phyloP scores from a whole-genome alignment of 2,888 invertebrate species.

The Nematopogon swammerdamellus region DNA sequence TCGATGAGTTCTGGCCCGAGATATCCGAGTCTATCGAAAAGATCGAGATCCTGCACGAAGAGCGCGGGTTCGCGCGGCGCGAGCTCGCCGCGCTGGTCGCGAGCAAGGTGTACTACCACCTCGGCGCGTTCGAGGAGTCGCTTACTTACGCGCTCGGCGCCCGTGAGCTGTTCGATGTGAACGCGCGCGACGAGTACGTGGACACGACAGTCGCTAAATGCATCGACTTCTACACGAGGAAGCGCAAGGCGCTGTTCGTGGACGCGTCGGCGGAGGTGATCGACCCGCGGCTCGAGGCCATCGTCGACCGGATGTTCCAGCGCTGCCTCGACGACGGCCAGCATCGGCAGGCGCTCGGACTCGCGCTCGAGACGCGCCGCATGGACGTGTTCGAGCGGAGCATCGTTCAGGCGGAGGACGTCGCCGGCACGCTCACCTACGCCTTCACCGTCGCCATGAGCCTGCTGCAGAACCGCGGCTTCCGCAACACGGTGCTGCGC shows the following conservation, averaged over 20 bases:
- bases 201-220: conserved; percentile 97
- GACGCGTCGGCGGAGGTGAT: conserved; percentile 67
- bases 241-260: conserved; percentile 71
- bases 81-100: conserved; percentile 95
- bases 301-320: conserved; percentile 97
- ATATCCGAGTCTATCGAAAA: conserved; percentile 97
- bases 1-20: conserved; percentile 98
- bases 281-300: conserved; percentile 82
- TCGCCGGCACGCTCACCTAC: conserved; percentile 87
- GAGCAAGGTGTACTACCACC: conserved; percentile 97
- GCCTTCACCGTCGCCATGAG: conserved; percentile 97
- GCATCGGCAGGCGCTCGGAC: conserved; percentile 91
- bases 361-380: conserved; percentile 93
- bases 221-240: conserved; percentile 94
- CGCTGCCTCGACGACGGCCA: conserved; percentile 93
- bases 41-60: conserved; percentile 96
- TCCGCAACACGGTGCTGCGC: conserved; percentile 86
- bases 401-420: conserved; percentile 89
- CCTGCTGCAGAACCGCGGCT: conserved; percentile 89
- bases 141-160: conserved; percentile 96
- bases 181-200: conserved; percentile 91
- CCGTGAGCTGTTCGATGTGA: conserved; percentile 92
- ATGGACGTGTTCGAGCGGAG: conserved; percentile 96
- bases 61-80: conserved; percentile 82
- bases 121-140: conserved; percentile 96